Base-by-base conservation (phyloP, 2,888 invertebrate species). In the Homarus gammarus region DNA sequence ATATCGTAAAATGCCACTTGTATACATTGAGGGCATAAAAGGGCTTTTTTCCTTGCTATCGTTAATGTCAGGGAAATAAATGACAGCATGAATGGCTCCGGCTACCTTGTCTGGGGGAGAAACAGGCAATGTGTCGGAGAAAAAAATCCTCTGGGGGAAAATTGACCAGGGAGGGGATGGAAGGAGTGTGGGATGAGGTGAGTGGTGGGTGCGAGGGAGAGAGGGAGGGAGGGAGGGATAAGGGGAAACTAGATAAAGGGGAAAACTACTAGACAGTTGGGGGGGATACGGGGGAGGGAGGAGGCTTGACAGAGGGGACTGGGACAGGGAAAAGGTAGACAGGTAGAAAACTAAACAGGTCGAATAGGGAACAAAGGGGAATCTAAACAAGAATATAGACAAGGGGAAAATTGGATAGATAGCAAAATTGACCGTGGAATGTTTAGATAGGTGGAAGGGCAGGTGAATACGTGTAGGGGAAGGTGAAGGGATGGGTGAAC, bases 1-100 rank as follows among this genome's bases (percentile, higher is more conserved):
- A 78, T 85, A 78, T 85, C 85, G 85, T 85, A 85, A 85, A 75
- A 78, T 85, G 77, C 68, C 85, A 78, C 85, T 85, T 85, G 85
- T 85, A 78, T 85, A 85, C 85, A 85, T 78, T 40, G 85, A 56
- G 75, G 78, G 49, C 15, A 51, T 84, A 51, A 61, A 75, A 49
- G 38, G 12, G 22, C 27, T 3, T n/a, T 10, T 49, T 38, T 73
- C 44, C 27, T 75, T 40, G 44, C 75, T 44, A 44, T 75, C 85
- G 85, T 85, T 85, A 85, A 78, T 75, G 85, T 85, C 85, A 78
- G 77, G 44, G 77, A 85, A 68, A 85, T 78, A 85, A 85, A 85
- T 64, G 85, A 78, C 40, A 64, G 77, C 64, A 77, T 78, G 85
- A 85, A 85, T 78, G 64, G 85, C 70, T 85, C 73, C 56, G 61